Evolutionary conservation across 2,888 invertebrate species (phyloP), one percentile per base, ranked within the genome.

Genomic region (Thelaira solivaga): DNA sequence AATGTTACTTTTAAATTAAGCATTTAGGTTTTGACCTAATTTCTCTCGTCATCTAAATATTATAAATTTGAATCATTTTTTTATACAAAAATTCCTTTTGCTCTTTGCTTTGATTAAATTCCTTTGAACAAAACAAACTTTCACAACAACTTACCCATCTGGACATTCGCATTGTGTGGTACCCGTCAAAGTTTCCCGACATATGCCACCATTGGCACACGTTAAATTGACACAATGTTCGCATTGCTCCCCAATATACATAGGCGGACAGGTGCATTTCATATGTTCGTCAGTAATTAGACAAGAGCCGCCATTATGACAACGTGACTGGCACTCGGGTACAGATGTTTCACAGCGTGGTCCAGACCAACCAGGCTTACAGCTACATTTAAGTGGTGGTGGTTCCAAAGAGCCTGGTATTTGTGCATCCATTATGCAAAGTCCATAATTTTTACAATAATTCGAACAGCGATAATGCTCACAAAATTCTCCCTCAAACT

Each of bases 401-500:
- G 87, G 88, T 2, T 87, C 86, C 5, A 79, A 62, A 6, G 85
- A 81, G 1, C 86, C 86, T 0, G 86, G 86, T 74, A 88, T 31
- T 65, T 84, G 86, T 39, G 84, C 87, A 68, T 83, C 88, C 82
- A 90, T 87, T 55, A 90, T 90, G 81, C 93, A 93, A 67, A 90
- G 84, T 36, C 92, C 93, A 78, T 92, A 91, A 85, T 93, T 92
- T 82, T 90, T 89, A 84, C 94, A 94, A 85, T 91, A 91, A 6
- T 92, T 92, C 2, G 93, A 92, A 85, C 94, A 94, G 67, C 92
- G 90, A 86, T 92, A 93, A 83, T 91, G 91, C 85, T 93, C 92
- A 89, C 95, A 95, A 55, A 90, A 87, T 77, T 91, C 90, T 16
- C 95, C 94, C 41, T 91, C 90, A 87, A 92, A 95, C 53, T 90